Evolutionary conservation across 2,797 vertebrate genomes (phyloP), one percentile per base, ranked within the genome.

Genomic region (Serranus cabrilla): DNA sequence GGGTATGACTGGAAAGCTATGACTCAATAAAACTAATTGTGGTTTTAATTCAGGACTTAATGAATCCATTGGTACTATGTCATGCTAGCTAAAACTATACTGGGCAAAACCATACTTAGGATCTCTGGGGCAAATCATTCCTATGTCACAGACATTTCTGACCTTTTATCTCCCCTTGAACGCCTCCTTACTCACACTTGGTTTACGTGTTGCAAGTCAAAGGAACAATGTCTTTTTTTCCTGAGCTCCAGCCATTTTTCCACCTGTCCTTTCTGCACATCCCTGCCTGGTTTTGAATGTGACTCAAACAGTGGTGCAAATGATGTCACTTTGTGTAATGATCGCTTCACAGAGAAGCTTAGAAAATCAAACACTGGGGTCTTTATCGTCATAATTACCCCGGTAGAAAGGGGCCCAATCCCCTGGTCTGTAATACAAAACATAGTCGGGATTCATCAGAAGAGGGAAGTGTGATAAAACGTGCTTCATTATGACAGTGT

Each of bases 381-480:
- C 54, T 76, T 67, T 46, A 64, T 40, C 2, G 4, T 51, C 16
- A 54, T 59, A 76, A 71, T 67, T 69, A 70, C 60, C 57, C 47
- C 10, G 34, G 49, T 8, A 45, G 51, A 46, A 57, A 9, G 34
- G 20, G 50, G 17, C 47, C 66, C 20, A 61, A 68, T 65, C 43
- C 62, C 59, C 62, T 13, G 11, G 18, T 50, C 54, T 17, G 34
- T 14, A 42, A 68, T 52, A 42, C 12, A 39, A 77, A 63, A 58
- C 23, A 57, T 21, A 56, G 18, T 27, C 59, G 25, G 61, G 56
- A 85, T 80, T 71, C 46, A 78, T 85, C 58, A 82, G n/a, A 42
- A 69, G 47, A 27, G 43, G 56, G 45, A 25, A 67, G 52, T 59
- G 6, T 31, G 64, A 86, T 85, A 55, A 78, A 81, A 67, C 49